Conservation (phyloP, 2,797 vertebrate species). For the Hapalemur alaotrensis region DNA sequence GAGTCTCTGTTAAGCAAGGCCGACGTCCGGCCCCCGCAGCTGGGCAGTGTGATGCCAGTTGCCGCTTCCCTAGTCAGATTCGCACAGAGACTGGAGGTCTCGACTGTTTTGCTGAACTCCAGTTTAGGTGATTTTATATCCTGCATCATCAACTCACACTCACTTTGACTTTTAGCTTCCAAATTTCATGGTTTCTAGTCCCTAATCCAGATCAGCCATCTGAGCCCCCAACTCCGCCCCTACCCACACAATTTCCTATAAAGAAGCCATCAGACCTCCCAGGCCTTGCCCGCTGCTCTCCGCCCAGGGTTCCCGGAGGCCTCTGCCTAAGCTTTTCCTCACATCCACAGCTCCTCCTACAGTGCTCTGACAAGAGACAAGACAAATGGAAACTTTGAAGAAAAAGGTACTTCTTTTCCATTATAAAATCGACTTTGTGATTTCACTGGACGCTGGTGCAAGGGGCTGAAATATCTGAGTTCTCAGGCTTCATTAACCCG, state of each 20-base stretch:
- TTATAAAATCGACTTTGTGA: constrained; percentile 48
- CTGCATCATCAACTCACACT: neutral
- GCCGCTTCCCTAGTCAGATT: neutral
- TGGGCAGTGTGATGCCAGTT: neutral
- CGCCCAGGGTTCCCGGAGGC: neutral
- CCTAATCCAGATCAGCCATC: neutral
- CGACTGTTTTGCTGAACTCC: neutral
- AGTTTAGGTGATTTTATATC: neutral
- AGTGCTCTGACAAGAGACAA: neutral
- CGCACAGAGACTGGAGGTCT: neutral
- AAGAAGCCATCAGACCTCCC: neutral
- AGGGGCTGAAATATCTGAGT: constrained; percentile 56
- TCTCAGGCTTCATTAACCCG: constrained; percentile 66
- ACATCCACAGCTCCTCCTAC: neutral
- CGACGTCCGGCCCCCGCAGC: neutral
- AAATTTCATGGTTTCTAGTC: neutral
- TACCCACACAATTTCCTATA: neutral
- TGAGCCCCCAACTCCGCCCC: neutral
- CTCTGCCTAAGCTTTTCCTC: neutral
- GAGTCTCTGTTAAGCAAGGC: neutral
- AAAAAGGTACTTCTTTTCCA: constrained; percentile 20
- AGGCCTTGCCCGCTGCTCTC: neutral
- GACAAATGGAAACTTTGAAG: neutral
- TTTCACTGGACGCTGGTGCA: constrained; percentile 30
- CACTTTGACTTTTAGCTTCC: neutral